A percentile compares a stretch with the other conserved stretches of the same genome.
Evolutionary conservation across 1,140 invertebrate genomes (phyloP).

Genomic region (Hypothenemus hampei): DNA sequence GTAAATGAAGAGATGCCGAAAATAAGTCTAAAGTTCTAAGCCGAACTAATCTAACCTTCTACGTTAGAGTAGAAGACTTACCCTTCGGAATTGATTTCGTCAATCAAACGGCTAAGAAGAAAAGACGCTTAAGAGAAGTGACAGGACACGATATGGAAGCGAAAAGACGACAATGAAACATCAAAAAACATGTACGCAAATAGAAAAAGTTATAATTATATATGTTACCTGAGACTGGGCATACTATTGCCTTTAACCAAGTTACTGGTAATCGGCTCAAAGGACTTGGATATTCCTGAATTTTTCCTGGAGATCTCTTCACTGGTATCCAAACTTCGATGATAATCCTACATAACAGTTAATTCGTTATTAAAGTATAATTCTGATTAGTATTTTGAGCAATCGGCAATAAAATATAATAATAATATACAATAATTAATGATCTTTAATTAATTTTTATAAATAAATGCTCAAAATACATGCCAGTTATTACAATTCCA

Average conservation of each 20-base stretch:
- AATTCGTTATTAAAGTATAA: conserved; percentile 16
- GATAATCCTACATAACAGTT: conserved; percentile 58
- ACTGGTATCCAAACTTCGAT: conserved; percentile 71
- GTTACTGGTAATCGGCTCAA: conserved; percentile 58
- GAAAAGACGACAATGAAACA: no score
- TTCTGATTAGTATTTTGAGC: no score
- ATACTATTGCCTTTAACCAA: conserved; percentile 91
- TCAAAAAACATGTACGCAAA: no score
- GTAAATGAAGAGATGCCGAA: no score
- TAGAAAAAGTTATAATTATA: no score
- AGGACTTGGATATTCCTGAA: conserved; percentile 58
- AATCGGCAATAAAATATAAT: no score
- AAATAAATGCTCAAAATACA: not conserved
- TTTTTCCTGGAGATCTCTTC: conserved; percentile 64
- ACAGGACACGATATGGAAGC: no score
- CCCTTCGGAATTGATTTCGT: conserved; percentile 75
- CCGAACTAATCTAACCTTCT: not conserved
- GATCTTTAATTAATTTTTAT: not conserved
- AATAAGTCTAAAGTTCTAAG: no score
- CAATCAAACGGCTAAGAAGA: conserved; percentile 76
- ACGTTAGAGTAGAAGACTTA: conserved; percentile 67
- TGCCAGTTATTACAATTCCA: no score
- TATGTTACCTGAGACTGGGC: conserved; percentile 83
- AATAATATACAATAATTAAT: no score
- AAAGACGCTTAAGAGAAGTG: conserved; percentile 45